These are phyloP conservation scores for Diuraphis noxia DNA, from an alignment of 1,140 invertebrate genomes.

Conservation along the genomic window DNA sequence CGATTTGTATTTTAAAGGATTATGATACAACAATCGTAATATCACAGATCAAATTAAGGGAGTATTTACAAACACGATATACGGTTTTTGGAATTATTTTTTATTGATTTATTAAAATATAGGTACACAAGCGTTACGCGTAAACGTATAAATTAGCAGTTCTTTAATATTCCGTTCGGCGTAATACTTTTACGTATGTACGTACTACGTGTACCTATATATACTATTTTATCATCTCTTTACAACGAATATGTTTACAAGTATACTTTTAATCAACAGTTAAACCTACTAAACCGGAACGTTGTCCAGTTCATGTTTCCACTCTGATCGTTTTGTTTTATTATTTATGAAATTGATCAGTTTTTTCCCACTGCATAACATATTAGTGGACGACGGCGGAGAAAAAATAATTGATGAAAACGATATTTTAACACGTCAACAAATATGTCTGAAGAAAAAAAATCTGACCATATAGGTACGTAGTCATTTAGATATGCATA, in stretches of 20 bases:
- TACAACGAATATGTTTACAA: slow-evolving; percentile 27
- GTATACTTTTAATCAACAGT: slow-evolving; percentile 17
- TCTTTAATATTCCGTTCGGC: background rate
- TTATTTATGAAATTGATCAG: slow-evolving; percentile 14
- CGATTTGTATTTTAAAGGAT: slow-evolving; percentile 2
- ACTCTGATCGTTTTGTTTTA: slow-evolving; percentile 26
- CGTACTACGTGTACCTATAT: background rate
- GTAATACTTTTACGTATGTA: background rate
- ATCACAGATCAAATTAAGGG: background rate
- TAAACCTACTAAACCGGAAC: slow-evolving; percentile 34
- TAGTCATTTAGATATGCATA: slow-evolving; percentile 33
- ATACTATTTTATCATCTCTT: slow-evolving; percentile 21
- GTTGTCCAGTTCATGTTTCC: slow-evolving; percentile 16
- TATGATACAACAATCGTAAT: background rate
- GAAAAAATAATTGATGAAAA: slow-evolving; percentile 29
- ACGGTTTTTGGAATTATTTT: background rate
- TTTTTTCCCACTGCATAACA: background rate
- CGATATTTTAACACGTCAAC: slow-evolving; percentile 33
- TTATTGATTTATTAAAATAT: background rate
- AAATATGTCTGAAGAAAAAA: background rate
- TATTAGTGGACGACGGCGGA: background rate
- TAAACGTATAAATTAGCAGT: background rate
- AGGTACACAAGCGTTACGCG: background rate
- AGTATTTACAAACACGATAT: background rate
- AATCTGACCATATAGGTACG: background rate